phyloP scores from a whole-genome alignment of 1,140 invertebrate species.

The Rhynchophorus ferrugineus region DNA sequence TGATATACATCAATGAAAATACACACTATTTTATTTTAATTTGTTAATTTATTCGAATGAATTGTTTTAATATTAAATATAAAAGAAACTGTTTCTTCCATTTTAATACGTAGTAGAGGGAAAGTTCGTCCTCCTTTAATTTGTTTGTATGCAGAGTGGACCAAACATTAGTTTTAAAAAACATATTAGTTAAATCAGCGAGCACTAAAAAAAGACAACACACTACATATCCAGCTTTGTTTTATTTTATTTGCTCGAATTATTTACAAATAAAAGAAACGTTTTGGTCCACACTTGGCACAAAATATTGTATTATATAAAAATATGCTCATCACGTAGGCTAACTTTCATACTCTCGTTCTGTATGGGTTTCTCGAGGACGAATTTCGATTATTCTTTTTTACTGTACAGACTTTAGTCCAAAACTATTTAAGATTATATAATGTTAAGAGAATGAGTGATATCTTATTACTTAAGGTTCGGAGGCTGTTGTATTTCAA shows the following conservation, averaged over 20 bases:
- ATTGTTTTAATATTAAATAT: background rate
- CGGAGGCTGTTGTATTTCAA: constrained; percentile 22
- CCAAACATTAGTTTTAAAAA: background rate
- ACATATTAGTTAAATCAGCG: background rate
- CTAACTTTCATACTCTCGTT: no score
- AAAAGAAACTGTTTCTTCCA: background rate
- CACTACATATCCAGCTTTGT: background rate
- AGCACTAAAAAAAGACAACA: background rate
- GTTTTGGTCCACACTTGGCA: background rate
- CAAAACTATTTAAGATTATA: constrained; percentile 11
- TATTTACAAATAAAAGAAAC: background rate
- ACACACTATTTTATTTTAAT: background rate
- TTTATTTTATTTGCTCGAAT: no score
- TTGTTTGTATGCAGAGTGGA: background rate
- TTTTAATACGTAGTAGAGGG: background rate
- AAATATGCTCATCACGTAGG: no score
- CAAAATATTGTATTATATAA: no score
- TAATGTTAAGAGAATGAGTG: constrained; percentile 17
- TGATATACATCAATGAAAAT: no score
- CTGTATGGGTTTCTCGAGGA: no score
- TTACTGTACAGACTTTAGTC: background rate
- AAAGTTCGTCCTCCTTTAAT: background rate
- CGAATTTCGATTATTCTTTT: constrained; percentile 5
- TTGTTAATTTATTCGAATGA: background rate
- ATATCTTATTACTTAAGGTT: constrained; percentile 21